Base-by-base conservation (phyloP, 1,140 invertebrate species). In the Lordiphosa collinella region DNA sequence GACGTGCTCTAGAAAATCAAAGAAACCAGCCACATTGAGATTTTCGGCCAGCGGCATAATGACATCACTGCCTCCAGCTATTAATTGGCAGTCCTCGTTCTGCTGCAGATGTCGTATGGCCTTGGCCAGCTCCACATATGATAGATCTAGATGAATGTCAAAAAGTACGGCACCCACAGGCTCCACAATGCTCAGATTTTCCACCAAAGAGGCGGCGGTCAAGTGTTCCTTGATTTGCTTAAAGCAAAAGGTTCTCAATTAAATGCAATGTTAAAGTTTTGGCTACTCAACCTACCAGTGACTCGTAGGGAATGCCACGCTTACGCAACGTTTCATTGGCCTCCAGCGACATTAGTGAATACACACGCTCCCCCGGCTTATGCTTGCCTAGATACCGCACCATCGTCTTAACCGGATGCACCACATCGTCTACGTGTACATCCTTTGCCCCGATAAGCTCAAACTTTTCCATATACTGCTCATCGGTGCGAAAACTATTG, bases 401-500 rank as follows among this genome's bases (percentile, higher is more conserved):
- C 44, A 87, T 87, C 6, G 71, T 76, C 48, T 87, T 87, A 0
- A 72, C 79, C 10, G 85, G 85, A 62, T 87, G 79, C 3, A 87
- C 63, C 11, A 87, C 40, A 41, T 87, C 85, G 22, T 80, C 65
- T 35, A 76, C 53, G 1, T 67, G 53, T 7, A 80, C 56, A 54
- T 74, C 58, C 16, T 41, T 2, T 1, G 82, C 74, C 0, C 80
- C 80, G 10, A 86, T 86, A 5, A 67, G 16, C 12, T 56, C 31
- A 12, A 86, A 86, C 46, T 61, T 75, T 32, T 70, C 63, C 76
- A 86, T 66, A 49, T 91, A 90, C 10, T 88, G 79, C 12, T 90
- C 78, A 46, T 87, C 61, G 0, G 67, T 85, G 31, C 89, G 53
- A 12, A 90, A 79, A 50, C 89, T 91, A 74, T 96, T 96, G 75